Conservation (phyloP, 2,888 invertebrate genomes). For the Pachymerium ferrugineum region DNA sequence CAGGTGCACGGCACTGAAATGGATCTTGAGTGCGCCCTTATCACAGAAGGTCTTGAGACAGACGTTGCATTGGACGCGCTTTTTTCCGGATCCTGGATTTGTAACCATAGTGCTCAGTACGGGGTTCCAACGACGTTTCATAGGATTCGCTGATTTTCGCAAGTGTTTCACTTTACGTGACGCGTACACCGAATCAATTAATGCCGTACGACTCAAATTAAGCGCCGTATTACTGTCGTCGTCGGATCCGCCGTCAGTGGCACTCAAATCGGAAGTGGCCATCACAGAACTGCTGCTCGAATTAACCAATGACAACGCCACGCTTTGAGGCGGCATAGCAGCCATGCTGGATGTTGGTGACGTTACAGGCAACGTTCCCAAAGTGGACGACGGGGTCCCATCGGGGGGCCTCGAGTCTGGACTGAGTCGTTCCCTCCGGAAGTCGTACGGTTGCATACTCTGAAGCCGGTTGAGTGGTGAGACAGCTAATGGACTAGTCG, state of each 20-base stretch:
- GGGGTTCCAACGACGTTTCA: conserved; percentile 50
- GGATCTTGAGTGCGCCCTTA: conserved; percentile 98
- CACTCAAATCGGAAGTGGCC: conserved; percentile 45
- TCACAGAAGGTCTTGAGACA: conserved; percentile 99
- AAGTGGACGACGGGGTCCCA: conserved; percentile 34
- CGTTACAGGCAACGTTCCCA: conserved; percentile 31
- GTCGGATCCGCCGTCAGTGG: conserved; percentile 48
- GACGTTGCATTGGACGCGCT: conserved; percentile 94
- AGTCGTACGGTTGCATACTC: conserved; percentile 94
- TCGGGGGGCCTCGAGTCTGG: conserved; percentile 41
- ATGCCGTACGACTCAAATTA: conserved; percentile 55
- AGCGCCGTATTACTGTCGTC: conserved; percentile 60
- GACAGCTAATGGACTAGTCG: conserved; percentile 56
- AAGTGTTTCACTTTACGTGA: conserved; percentile 46
- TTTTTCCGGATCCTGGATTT: conserved; percentile 62
- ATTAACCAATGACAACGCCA: conserved; percentile 38
- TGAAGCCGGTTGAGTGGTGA: conserved; percentile 83
- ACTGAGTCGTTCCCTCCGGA: conserved; percentile 57
- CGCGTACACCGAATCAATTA: conserved; percentile 38
- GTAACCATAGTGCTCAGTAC: conserved; percentile 74
- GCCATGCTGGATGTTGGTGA: conserved; percentile 39
- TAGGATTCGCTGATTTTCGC: conserved; percentile 48
- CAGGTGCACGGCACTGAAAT: conserved; percentile 96
- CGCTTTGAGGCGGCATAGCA: conserved; percentile 39
- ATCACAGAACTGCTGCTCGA: conserved; percentile 37